These are phyloP conservation scores for Zaprionus ornatus DNA, from an alignment of 1,140 invertebrate species.

Conservation along the genomic window DNA sequence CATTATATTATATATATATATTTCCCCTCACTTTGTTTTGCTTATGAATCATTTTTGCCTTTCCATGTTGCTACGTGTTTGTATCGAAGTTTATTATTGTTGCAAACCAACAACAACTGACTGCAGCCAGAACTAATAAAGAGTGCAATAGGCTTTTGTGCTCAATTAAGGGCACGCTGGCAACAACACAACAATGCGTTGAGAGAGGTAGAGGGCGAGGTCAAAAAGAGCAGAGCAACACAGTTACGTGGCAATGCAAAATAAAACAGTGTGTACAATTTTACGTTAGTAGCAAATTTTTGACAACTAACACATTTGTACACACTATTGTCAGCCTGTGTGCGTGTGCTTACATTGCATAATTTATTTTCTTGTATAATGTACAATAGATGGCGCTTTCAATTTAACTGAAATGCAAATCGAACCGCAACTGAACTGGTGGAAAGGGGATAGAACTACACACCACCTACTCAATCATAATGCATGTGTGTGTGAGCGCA, in stretches of 20 bases:
- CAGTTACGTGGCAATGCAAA: slow-evolving; percentile 19
- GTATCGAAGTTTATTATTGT: neutral
- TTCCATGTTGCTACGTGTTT: slow-evolving; percentile 21
- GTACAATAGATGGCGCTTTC: slow-evolving; percentile 23
- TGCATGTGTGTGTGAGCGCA: neutral
- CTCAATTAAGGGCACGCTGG: neutral
- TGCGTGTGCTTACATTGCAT: slow-evolving; percentile 28
- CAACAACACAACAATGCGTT: neutral
- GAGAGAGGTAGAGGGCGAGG: neutral
- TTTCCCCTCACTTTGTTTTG: slow-evolving; percentile 5
- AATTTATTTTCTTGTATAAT: slow-evolving; percentile 40
- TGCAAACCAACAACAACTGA: slow-evolving; percentile 4
- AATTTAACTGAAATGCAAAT: neutral
- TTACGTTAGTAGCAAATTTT: slow-evolving; percentile 2
- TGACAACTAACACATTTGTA: slow-evolving; percentile 13
- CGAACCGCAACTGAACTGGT: slow-evolving; percentile 9
- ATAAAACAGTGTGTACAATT: neutral
- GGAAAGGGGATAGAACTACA: slow-evolving; percentile 16
- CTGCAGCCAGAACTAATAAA: slow-evolving; percentile 21
- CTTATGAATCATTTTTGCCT: slow-evolving; percentile 24
- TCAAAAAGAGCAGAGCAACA: neutral
- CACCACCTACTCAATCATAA: slow-evolving; percentile 5
- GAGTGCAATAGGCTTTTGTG: neutral
- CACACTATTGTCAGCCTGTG: neutral
- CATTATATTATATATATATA: too few relatives aligned